Percentiles rank a stretch among this genome's conserved stretches.
Evolutionary conservation across 2,113 vertebrate genomes (phyloP).

Genomic region (Gambusia affinis): DNA sequence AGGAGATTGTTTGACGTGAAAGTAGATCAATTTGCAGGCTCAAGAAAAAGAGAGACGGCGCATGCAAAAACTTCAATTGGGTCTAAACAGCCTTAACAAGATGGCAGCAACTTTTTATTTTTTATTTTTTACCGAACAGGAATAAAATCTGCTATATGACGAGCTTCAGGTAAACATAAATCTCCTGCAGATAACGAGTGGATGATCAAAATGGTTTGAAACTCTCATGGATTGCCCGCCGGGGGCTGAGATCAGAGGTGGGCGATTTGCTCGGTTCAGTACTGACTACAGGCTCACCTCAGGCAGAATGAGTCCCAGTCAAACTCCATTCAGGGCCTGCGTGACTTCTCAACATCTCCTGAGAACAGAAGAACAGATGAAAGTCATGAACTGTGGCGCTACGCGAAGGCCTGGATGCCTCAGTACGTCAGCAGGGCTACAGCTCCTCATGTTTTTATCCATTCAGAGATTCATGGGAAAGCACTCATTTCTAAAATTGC

Average conservation of each 20-base stretch:
- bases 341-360: constrained; percentile 58
- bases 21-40: constrained; percentile 5
- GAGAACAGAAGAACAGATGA: constrained; percentile 34
- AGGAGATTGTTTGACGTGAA: not conserved
- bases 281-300: constrained; percentile 59
- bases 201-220: constrained; percentile 14
- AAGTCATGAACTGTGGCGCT: constrained; percentile 16
- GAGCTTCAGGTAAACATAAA: constrained; percentile 9
- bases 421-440: constrained; percentile 16
- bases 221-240: not conserved
- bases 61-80: constrained; percentile 48
- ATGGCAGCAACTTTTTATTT: constrained; percentile 47
- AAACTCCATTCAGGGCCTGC: constrained; percentile 62
- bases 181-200: constrained; percentile 9
- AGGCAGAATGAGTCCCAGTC: constrained; percentile 59
- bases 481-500: constrained; percentile 64
- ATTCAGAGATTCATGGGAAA: constrained; percentile 64
- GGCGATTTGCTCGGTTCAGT: not conserved
- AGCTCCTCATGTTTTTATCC: constrained; percentile 18
- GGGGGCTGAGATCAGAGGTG: not conserved
- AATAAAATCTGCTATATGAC: constrained; percentile 38
- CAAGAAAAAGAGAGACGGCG: constrained; percentile 14
- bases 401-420: constrained; percentile 7
- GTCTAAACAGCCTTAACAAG: constrained; percentile 47
- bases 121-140: constrained; percentile 21